Conservation (phyloP, 2,888 invertebrate species). For the Erannis defoliaria region DNA sequence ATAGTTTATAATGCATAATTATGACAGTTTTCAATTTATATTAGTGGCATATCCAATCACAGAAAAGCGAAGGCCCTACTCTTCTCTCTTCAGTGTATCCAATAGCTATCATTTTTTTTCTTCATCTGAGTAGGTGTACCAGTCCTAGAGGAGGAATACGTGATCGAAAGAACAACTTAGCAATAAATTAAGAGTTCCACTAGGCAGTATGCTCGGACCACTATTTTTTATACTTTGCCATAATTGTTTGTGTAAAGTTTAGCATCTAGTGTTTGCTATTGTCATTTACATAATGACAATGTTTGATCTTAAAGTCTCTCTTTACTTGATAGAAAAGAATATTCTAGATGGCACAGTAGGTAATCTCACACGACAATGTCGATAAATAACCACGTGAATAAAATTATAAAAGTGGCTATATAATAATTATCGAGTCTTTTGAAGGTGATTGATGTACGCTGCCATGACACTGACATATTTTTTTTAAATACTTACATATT, state of each 20-base stretch:
- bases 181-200: conserved; percentile 10
- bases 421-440: not conserved
- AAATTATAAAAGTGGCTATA: not conserved
- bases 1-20: too few relatives aligned
- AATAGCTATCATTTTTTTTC: too few relatives aligned
- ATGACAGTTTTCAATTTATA: too few relatives aligned
- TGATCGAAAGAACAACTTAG: conserved; percentile 34
- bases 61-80: too few relatives aligned
- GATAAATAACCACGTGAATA: not conserved
- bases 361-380: not conserved
- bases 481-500: not conserved
- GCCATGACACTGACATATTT: conserved; percentile 3
- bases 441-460: not conserved
- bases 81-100: not conserved
- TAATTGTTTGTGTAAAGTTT: conserved; percentile 27
- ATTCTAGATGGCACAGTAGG: not conserved
- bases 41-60: too few relatives aligned
- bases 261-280: conserved; percentile 17
- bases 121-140: conserved; percentile 10
- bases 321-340: conserved; percentile 16
- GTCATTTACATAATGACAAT: not conserved
- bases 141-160: conserved; percentile 22
- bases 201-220: conserved; percentile 13
- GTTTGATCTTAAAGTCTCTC: not conserved
- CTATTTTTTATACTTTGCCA: conserved; percentile 26